Conservation (phyloP, 2,113 vertebrate species). For the Mionectes macconnelli region DNA sequence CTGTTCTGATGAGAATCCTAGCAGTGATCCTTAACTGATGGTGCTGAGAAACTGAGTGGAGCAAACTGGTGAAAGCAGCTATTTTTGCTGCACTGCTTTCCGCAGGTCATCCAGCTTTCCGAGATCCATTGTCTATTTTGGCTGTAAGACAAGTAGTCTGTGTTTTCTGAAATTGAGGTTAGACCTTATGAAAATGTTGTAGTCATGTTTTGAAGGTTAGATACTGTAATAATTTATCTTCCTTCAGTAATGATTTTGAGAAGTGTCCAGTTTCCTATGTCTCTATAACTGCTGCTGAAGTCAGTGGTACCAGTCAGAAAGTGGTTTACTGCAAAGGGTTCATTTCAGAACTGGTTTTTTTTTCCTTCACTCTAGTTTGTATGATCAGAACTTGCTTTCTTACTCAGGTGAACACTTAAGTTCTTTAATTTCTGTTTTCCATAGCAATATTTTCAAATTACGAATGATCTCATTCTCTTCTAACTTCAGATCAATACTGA, state of each 20-base stretch:
- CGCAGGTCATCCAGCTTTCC: neutral
- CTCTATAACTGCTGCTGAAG: neutral
- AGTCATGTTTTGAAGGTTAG: neutral
- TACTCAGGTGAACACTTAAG: neutral
- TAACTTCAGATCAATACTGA: neutral
- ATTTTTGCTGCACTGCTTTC: neutral
- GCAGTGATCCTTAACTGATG: rapidly evolving
- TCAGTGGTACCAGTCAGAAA: neutral
- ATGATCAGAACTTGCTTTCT: neutral
- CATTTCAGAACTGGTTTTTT: neutral
- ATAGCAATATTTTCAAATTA: neutral
- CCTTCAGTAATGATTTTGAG: neutral
- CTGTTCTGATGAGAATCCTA: neutral
- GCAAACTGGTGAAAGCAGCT: neutral
- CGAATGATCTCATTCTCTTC: neutral
- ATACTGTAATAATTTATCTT: neutral
- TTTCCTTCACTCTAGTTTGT: neutral
- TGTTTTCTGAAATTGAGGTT: neutral
- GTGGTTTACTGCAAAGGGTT: neutral
- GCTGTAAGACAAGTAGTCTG: neutral
- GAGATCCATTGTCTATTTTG: neutral
- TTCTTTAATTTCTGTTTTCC: neutral
- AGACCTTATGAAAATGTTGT: neutral
- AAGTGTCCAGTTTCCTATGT: neutral
- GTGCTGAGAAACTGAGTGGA: neutral